These are phyloP conservation scores for Plusia festucae DNA, from an alignment of 2,888 invertebrate genomes.

Conservation along the genomic window DNA sequence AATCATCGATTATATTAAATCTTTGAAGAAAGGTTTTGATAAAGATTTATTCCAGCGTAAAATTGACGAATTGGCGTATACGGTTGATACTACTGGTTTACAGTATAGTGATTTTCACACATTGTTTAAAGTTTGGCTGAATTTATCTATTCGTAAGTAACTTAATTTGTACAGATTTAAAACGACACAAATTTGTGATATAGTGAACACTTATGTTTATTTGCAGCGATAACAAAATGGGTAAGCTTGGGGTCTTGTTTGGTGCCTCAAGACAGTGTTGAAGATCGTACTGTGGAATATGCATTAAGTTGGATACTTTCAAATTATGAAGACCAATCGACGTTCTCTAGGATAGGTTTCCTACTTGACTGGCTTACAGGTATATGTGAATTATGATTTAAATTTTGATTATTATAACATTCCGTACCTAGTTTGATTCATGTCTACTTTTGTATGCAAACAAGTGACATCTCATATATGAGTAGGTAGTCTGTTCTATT, in stretches of 20 bases:
- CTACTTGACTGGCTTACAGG: slow-evolving; percentile 85
- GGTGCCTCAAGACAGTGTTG: slow-evolving; percentile 76
- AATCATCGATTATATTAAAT: slow-evolving; percentile 81
- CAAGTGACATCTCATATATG: too few relatives aligned
- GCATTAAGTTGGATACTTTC: slow-evolving; percentile 81
- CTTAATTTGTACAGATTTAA: background rate
- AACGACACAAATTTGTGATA: background rate
- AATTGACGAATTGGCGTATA: slow-evolving; percentile 76
- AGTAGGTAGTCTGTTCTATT: too few relatives aligned
- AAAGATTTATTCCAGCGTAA: slow-evolving; percentile 83
- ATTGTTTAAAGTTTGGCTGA: slow-evolving; percentile 84
- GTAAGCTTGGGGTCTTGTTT: slow-evolving; percentile 78
- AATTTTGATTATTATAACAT: background rate
- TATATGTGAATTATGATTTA: slow-evolving; percentile 42
- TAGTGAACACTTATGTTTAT: slow-evolving; percentile 5
- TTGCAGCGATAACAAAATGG: slow-evolving; percentile 84
- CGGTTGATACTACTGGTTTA: slow-evolving; percentile 75
- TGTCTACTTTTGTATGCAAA: too few relatives aligned
- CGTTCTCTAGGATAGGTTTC: slow-evolving; percentile 75
- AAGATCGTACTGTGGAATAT: slow-evolving; percentile 77
- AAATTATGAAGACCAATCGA: slow-evolving; percentile 70
- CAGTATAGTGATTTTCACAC: slow-evolving; percentile 80
- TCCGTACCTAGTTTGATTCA: background rate
- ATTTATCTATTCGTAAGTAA: slow-evolving; percentile 84
- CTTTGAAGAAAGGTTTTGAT: slow-evolving; percentile 82